Conservation (phyloP, 1,140 invertebrate genomes). For the Zaprionus lachaisei region DNA sequence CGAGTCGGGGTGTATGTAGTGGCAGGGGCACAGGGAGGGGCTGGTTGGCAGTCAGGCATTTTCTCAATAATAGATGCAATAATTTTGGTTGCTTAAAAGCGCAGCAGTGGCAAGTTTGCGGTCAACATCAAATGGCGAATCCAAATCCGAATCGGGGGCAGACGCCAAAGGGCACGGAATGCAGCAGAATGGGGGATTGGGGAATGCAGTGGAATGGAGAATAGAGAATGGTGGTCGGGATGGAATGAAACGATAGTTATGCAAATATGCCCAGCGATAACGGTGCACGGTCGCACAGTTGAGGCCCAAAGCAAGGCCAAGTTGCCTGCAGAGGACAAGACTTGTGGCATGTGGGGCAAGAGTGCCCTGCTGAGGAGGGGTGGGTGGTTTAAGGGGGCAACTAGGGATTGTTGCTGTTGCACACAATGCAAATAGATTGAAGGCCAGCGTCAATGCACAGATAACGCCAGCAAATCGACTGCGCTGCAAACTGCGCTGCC, state of each 20-base stretch:
- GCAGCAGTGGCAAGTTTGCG: conserved; percentile 18
- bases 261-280: conserved; percentile 71
- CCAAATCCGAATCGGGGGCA: neutral
- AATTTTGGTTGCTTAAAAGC: neutral
- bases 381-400: neutral
- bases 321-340: neutral
- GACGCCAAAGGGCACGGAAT: conserved; percentile 22
- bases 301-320: conserved; percentile 27
- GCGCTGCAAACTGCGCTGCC: neutral
- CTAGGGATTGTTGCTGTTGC: conserved; percentile 13
- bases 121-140: conserved; percentile 27
- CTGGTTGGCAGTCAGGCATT: neutral
- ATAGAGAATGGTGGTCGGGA: neutral
- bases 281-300: conserved; percentile 37
- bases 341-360: neutral
- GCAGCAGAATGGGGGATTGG: neutral
- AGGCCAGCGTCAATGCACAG: conserved; percentile 45
- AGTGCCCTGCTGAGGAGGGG: no score
- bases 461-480: conserved; percentile 20
- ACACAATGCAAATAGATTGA: conserved; percentile 46
- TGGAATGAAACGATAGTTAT: conserved; percentile 41
- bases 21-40: neutral
- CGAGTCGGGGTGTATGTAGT: neutral
- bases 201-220: conserved; percentile 1
- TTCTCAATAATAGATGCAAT: conserved; percentile 13